Evolutionary conservation across 2,113 vertebrate genomes (phyloP).

Genomic region (Scatophagus argus): DNA sequence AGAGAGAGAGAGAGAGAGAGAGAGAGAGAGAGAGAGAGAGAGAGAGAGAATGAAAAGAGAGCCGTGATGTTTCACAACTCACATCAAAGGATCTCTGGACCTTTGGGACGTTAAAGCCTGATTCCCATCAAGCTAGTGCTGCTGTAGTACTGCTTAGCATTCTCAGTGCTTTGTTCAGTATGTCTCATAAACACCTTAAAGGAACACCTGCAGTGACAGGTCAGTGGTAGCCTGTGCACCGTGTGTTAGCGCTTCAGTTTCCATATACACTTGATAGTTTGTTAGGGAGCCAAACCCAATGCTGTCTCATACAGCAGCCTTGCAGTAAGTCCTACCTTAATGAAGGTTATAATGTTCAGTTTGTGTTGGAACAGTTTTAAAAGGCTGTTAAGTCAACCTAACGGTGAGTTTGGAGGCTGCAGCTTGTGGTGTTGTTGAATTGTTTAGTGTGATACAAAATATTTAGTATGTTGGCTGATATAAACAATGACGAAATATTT

Average conservation of each 20-base stretch:
- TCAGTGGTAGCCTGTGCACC: background rate
- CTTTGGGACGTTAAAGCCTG: conserved; percentile 29
- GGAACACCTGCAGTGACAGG: conserved; percentile 15
- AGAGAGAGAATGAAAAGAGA: conserved; percentile 5
- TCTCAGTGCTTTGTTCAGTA: conserved; percentile 15
- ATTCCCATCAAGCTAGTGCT: conserved; percentile 36
- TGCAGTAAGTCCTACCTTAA: too few species aligned
- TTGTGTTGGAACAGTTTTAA: background rate
- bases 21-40: background rate
- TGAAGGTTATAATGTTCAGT: background rate
- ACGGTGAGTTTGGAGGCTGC: background rate
- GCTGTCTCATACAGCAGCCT: background rate
- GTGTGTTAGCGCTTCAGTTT: background rate
- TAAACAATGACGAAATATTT: background rate
- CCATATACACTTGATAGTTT: background rate
- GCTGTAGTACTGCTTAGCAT: conserved; percentile 9
- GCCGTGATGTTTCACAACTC: conserved; percentile 47
- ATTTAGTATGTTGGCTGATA: background rate
- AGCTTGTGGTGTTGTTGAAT: background rate
- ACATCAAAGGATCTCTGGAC: conserved; percentile 63
- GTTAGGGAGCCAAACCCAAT: background rate
- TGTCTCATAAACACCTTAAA: conserved; percentile 7
- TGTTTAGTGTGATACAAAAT: background rate
- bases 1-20: background rate
- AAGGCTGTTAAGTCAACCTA: background rate